Evolutionary conservation across 2,888 invertebrate species (phyloP), one percentile per base, ranked within the genome.

Genomic region (Pediacus dermestoides): DNA sequence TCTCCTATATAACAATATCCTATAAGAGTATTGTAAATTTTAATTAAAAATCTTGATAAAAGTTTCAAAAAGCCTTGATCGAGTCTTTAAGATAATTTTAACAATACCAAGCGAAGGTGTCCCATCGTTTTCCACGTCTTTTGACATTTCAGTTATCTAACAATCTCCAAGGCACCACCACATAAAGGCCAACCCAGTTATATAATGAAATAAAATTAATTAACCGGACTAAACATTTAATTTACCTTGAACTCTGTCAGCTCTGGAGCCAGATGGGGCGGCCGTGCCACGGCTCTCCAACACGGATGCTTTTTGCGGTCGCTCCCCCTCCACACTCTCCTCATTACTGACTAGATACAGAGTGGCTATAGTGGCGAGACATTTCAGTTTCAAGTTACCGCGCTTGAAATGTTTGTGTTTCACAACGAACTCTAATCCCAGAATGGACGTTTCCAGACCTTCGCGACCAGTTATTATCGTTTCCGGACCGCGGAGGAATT

Each of bases 311-410:
- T 82, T 81, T 58, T 80, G 78, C 56, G 82, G 77, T 55, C 82
- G 78, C 53, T 82, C 83, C 18, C 87, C 85, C 67, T 87, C 85
- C 33, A 89, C 87, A 60, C 88, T 88, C 66, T 89, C 87, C 67
- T 90, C 90, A 70, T 90, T 89, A 66, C 85, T 88, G 55, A 85
- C 78, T 82, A 85, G 86, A 70, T 90, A 90, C 27, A 90, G 82
- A 21, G 86, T 85, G 38, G 85, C 87, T 68, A 90, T 89, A 57
- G 85, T 88, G 42, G 90, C 89, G 65, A 88, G 77, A 73, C 90
- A 91, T 76, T 88, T 90, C 60, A 90, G 76, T 71, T 89, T 90
- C 74, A 91, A 78, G 71, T 88, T 88, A 63, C 88, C 88, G 59
- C 80, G 77, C 66, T 81, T 81, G 74, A 90, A 89, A 73, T 90